Percentiles rank a stretch among this genome's conserved stretches.
Conservation (phyloP, 2,113 vertebrate species). For the Beaufortia kweichowensis region DNA sequence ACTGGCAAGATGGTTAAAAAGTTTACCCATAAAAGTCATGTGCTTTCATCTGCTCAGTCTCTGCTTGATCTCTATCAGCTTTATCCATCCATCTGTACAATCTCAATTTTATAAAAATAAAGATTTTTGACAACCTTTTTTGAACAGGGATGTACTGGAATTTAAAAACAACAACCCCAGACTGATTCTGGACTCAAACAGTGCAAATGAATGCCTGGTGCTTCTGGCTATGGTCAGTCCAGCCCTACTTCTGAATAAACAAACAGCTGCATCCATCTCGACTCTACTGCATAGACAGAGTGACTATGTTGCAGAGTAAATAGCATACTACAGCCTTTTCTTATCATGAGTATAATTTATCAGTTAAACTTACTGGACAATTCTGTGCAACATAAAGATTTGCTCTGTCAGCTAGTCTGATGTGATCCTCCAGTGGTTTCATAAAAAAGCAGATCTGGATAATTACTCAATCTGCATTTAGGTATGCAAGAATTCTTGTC, state of each 20-base stretch:
- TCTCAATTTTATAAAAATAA: no score
- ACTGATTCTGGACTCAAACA: no score
- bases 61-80: no score
- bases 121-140: no score
- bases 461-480: conserved; percentile 55
- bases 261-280: not conserved
- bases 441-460: conserved; percentile 44
- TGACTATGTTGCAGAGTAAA: not conserved
- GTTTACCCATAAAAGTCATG: no score
- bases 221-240: no score
- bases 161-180: no score
- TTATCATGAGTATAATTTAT: conserved; percentile 30
- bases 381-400: conserved; percentile 36
- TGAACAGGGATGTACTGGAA: no score
- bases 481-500: conserved; percentile 28
- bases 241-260: not conserved
- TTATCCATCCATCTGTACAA: not conserved
- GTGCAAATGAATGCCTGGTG: no score
- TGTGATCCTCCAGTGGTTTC: conserved; percentile 21
- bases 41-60: no score
- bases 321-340: not conserved
- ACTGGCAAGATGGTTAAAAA: no score
- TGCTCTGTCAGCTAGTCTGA: conserved; percentile 48
- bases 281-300: not conserved
- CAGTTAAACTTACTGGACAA: conserved; percentile 40